phyloP scores from a whole-genome alignment of 2,797 vertebrate species.

The Fratercula arctica region DNA sequence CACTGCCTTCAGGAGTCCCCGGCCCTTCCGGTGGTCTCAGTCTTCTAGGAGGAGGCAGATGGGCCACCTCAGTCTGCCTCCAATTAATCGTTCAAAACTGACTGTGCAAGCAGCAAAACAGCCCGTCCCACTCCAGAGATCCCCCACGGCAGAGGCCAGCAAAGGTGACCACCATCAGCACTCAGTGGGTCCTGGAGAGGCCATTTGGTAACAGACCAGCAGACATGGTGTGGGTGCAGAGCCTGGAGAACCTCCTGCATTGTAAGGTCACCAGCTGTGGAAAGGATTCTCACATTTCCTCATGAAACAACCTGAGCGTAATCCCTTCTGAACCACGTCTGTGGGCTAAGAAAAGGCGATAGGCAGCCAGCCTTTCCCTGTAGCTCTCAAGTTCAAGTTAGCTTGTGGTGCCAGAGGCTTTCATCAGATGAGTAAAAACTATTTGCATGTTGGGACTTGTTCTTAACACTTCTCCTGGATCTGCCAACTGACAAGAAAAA shows the following conservation, averaged over 20 bases:
- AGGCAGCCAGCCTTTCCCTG: neutral
- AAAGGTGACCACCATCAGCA: neutral
- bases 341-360: neutral
- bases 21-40: neutral
- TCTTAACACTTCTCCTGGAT: neutral
- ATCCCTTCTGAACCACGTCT: neutral
- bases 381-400: neutral
- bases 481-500: neutral
- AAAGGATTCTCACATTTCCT: neutral
- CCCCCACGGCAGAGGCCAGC: rapidly evolving
- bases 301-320: neutral
- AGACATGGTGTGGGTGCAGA: neutral
- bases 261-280: neutral
- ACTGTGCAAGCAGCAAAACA: neutral
- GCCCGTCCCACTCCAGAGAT: neutral
- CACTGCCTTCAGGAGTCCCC: neutral
- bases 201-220: neutral
- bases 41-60: neutral
- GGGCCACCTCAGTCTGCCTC: neutral
- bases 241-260: neutral
- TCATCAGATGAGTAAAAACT: neutral
- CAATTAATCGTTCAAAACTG: neutral
- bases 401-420: neutral
- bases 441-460: neutral
- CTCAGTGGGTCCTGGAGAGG: neutral